Evolutionary conservation across 2,113 vertebrate species (phyloP), one percentile per base, ranked within the genome.

Genomic region (Paradoxurus hermaphroditus): DNA sequence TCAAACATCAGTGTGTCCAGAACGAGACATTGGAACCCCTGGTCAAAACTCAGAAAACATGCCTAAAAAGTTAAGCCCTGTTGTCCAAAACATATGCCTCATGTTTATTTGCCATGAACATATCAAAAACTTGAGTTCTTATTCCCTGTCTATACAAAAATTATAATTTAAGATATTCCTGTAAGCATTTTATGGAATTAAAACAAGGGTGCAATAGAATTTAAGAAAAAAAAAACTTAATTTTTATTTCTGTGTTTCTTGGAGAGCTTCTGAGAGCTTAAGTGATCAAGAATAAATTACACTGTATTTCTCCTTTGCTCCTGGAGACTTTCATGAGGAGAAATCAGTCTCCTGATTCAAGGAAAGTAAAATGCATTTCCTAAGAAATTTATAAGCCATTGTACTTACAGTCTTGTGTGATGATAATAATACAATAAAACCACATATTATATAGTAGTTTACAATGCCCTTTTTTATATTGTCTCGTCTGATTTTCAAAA

Each of bases 231-330:
- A 18, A 46, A 5, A n/a, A n/a, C n/a, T 31, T 86, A 91, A 46
- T 5, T 84, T 85, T 91, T 92, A 86, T 92, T 34, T 87, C 6
- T 27, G 41, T 9, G 56, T 51, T 82, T n/a, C 34, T 41, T 73
- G 5, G 56, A 89, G 83, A 86, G n/a, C 18, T 53, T 49, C 13
- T 15, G 15, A 70, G 62, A 79, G n/a, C 36, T 62, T 49, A 81
- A 75, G n/a, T 11, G 29, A 96, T 94, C n/a, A 39, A 75, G 79
- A 95, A 92, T 19, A 96, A 91, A 97, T 83, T 79, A 53, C 0
- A 86, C 0, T 6, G 1, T 12, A 72, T 87, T 92, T 96, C 27
- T 90, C 12, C 23, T 59, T 95, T 92, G 36, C 41, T 95, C 68
- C n/a, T 83, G 7, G 90, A 92, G 51, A 73, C 15, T 93, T 96